These are phyloP conservation scores for Myripristis jacobus DNA, from an alignment of 2,797 vertebrate genomes.

Conservation along the genomic window DNA sequence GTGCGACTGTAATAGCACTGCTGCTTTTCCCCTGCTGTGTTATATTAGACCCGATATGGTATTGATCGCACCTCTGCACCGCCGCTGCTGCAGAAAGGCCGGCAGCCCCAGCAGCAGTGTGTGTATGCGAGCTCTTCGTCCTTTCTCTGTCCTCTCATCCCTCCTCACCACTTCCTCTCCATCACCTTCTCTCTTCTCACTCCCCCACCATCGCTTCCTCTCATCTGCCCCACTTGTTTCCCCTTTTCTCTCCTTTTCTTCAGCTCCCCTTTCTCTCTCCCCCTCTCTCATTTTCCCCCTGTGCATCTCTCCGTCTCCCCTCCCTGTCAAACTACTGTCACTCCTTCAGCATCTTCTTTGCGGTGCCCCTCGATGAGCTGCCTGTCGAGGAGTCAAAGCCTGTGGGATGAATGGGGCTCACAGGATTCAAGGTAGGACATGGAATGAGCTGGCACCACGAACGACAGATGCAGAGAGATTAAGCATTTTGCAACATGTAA, in stretches of 20 bases:
- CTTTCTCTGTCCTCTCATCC: conserved; percentile 48
- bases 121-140: conserved; percentile 58
- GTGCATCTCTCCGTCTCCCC: conserved; percentile 33
- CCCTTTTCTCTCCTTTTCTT: background rate
- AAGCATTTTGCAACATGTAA: conserved; percentile 42
- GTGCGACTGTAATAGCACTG: background rate
- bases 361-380: conserved; percentile 61
- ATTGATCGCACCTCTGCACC: conserved; percentile 60
- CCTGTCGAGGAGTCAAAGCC: conserved; percentile 63
- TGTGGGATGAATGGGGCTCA: conserved; percentile 83
- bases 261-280: background rate
- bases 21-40: conserved; percentile 14
- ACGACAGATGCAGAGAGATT: conserved; percentile 7
- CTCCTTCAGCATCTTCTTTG: conserved; percentile 11
- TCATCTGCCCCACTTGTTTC: background rate
- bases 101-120: conserved; percentile 49
- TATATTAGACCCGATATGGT: conserved; percentile 54
- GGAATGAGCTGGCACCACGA: conserved; percentile 14
- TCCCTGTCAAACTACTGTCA: conserved; percentile 23
- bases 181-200: conserved; percentile 13
- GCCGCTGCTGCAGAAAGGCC: conserved; percentile 52
- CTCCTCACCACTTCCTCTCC: conserved; percentile 14
- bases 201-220: background rate
- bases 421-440: conserved; percentile 84
- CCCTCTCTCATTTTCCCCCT: background rate